Conservation (phyloP, 2,113 vertebrate species). For the Daboia siamensis region DNA sequence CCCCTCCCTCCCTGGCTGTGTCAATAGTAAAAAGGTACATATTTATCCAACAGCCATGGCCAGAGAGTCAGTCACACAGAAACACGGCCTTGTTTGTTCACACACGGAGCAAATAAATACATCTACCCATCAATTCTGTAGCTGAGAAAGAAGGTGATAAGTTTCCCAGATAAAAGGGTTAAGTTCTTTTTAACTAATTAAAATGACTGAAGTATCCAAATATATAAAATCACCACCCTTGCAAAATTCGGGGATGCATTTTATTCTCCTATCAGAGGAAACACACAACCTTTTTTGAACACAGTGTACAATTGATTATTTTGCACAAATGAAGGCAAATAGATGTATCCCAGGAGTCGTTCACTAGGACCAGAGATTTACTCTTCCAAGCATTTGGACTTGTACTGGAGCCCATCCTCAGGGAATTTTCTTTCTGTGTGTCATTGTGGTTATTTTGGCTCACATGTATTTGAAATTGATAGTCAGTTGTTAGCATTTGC, state of each 20-base stretch:
- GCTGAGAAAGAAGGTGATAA: conserved; percentile 13
- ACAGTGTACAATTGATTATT: not conserved
- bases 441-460: not conserved
- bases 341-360: not conserved
- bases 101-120: conserved; percentile 11
- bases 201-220: not conserved
- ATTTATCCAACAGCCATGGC: conserved; percentile 55
- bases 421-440: not conserved
- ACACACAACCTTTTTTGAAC: not conserved
- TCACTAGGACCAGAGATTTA: not conserved
- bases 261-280: not conserved
- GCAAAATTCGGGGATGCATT: not conserved
- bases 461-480: not conserved
- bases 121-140: not conserved
- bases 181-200: conserved; percentile 34
- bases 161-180: conserved; percentile 12
- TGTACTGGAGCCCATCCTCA: not conserved
- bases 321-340: not conserved
- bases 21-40: conserved; percentile 61
- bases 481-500: not conserved
- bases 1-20: not conserved
- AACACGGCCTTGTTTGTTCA: conserved; percentile 50
- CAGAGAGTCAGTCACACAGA: conserved; percentile 21
- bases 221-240: conserved; percentile 10
- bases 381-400: not conserved